These are phyloP conservation scores for Tinea semifulvella DNA, from an alignment of 2,888 invertebrate species.

Conservation along the genomic window DNA sequence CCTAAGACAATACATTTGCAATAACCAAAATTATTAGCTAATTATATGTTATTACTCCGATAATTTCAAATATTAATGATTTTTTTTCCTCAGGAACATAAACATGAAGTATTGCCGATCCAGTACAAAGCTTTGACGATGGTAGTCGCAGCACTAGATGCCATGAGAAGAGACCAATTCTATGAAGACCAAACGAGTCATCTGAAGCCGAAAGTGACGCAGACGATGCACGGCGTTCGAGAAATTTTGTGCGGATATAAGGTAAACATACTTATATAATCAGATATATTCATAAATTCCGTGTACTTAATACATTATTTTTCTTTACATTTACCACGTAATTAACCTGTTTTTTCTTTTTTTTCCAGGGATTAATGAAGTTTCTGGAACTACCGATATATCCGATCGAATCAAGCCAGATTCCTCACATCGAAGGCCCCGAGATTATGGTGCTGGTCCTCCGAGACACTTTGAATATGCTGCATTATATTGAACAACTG, in stretches of 20 bases:
- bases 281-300: neutral
- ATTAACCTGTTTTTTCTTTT: constrained; percentile 18
- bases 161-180: constrained; percentile 64
- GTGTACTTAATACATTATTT: neutral
- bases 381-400: constrained; percentile 31
- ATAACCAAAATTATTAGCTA: too few relatives aligned
- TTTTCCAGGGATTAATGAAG: constrained; percentile 45
- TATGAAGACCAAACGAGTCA: constrained; percentile 36
- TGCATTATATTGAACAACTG: constrained; percentile 45
- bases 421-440: constrained; percentile 17
- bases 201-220: constrained; percentile 61
- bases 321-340: neutral
- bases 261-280: constrained; percentile 37
- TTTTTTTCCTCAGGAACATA: constrained; percentile 31
- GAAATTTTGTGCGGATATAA: constrained; percentile 75
- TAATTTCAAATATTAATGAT: neutral
- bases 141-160: constrained; percentile 75
- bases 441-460: constrained; percentile 41
- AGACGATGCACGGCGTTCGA: constrained; percentile 68
- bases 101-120: constrained; percentile 56
- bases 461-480: constrained; percentile 48
- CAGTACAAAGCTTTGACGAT: constrained; percentile 75
- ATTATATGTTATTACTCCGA: too few relatives aligned
- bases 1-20: neutral
- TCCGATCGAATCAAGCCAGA: neutral